A percentile compares a stretch with the other conserved stretches of the same genome.
Evolutionary conservation across 2,888 invertebrate genomes (phyloP).

Genomic region (Erebia epiphron): DNA sequence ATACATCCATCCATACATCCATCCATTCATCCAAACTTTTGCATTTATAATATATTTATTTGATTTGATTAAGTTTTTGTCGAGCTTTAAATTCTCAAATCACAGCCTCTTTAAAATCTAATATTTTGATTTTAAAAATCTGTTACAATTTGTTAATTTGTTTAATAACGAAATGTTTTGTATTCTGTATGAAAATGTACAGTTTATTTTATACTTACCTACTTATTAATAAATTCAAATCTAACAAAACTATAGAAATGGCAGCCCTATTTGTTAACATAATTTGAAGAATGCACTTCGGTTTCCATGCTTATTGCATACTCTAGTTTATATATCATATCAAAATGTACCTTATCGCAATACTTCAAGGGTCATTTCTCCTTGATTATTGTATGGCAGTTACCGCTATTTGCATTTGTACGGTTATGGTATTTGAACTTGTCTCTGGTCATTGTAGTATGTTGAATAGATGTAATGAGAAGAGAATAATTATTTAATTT

Average conservation of each 20-base stretch:
- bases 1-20: too few relatives aligned
- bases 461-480: constrained; percentile 46
- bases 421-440: constrained; percentile 38
- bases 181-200: too few relatives aligned
- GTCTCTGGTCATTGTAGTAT: constrained; percentile 44
- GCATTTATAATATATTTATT: too few relatives aligned
- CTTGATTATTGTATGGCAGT: neutral
- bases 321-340: neutral
- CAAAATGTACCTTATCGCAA: constrained; percentile 24
- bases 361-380: constrained; percentile 6
- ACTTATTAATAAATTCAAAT: neutral
- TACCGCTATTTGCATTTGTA: constrained; percentile 14
- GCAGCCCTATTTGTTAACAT: constrained; percentile 31
- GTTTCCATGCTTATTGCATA: constrained; percentile 39
- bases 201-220: too few relatives aligned
- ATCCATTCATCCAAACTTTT: too few relatives aligned
- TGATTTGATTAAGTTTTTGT: too few relatives aligned
- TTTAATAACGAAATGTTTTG: too few relatives aligned
- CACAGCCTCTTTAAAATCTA: too few relatives aligned
- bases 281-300: constrained; percentile 47
- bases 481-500: constrained; percentile 35
- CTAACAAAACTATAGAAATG: neutral
- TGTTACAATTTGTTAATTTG: too few relatives aligned
- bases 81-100: too few relatives aligned
- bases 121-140: too few relatives aligned